Evolutionary conservation across 2,797 vertebrate species (phyloP).

Genomic region (Columba guinea): DNA sequence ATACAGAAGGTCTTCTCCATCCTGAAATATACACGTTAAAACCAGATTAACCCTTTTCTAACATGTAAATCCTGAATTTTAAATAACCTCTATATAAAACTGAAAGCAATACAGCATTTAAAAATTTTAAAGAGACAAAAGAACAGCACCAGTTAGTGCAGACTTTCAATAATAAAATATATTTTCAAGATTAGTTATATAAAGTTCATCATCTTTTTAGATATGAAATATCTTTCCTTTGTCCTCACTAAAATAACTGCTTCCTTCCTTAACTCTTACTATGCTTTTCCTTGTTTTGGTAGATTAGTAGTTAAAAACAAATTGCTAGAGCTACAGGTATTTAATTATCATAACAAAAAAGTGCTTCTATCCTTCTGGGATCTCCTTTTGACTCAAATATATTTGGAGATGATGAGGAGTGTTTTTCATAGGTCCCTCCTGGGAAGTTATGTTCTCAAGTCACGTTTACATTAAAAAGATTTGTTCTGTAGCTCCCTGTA

Average conservation of each 20-base stretch:
- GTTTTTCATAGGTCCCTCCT: slow-evolving; percentile 6
- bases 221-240: neutral
- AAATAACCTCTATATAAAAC: neutral
- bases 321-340: neutral
- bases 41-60: neutral
- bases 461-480: slow-evolving; percentile 7
- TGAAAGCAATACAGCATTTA: neutral
- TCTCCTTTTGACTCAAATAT: neutral
- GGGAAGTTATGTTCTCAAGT: slow-evolving; percentile 25
- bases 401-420: slow-evolving; percentile 19
- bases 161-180: neutral
- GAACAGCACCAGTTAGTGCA: neutral
- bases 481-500: slow-evolving; percentile 20
- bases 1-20: neutral
- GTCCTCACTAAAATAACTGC: neutral
- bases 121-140: neutral
- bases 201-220: neutral
- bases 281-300: neutral
- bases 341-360: slow-evolving; percentile 40
- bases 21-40: neutral
- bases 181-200: neutral
- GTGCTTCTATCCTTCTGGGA: neutral
- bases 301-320: neutral
- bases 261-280: neutral
- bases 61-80: neutral